Evolutionary conservation across 2,113 vertebrate species (phyloP).

Genomic region (Oreotragus oreotragus): DNA sequence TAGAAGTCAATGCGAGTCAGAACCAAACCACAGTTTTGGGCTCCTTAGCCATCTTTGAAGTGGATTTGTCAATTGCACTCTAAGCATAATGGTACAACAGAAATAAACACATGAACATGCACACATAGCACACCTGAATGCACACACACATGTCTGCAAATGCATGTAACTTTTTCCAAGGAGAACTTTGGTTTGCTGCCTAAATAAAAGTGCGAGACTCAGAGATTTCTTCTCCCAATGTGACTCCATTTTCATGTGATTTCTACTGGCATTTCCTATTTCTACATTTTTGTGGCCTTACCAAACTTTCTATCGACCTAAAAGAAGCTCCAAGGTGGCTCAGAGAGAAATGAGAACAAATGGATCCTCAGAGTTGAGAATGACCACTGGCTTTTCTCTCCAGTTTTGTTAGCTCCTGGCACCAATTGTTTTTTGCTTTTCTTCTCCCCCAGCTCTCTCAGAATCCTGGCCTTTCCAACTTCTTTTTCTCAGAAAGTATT

Average conservation of each 20-base stretch:
- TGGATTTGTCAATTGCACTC: background rate
- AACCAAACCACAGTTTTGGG: background rate
- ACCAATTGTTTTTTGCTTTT: constrained; percentile 8
- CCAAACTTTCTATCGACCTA: background rate
- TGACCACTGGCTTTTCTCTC: background rate
- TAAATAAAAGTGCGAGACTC: background rate
- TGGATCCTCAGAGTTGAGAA: background rate
- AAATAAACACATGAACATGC: background rate
- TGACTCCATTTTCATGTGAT: background rate
- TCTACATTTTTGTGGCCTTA: background rate
- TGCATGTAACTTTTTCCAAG: background rate
- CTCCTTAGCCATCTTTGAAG: background rate
- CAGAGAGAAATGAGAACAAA: constrained; percentile 19
- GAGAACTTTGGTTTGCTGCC: background rate
- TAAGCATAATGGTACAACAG: background rate
- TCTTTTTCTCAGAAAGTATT: constrained; percentile 42
- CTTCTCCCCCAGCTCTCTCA: background rate
- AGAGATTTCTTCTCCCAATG: background rate
- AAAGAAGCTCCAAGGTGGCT: background rate
- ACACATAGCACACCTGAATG: background rate
- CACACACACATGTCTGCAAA: background rate
- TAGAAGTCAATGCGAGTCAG: background rate
- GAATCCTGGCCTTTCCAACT: constrained; percentile 8
- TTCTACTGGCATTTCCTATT: background rate
- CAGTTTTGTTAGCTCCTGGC: background rate